Conservation (phyloP, 2,797 vertebrate genomes). For the Coranthus polyacanthus region DNA sequence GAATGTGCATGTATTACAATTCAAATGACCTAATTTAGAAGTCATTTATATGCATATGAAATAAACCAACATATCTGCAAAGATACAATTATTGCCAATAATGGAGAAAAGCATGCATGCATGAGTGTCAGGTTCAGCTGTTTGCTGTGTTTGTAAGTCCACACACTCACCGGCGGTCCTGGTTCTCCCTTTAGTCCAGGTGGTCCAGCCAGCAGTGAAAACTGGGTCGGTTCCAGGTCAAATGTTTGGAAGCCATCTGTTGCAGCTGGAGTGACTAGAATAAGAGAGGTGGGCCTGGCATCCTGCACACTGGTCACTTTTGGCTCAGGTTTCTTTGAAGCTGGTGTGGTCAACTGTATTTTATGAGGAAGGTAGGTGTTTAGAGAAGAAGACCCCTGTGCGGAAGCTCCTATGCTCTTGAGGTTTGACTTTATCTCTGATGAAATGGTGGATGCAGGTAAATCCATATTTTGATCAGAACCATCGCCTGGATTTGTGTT, state of each 20-base stretch:
- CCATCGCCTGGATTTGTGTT: constrained; percentile 31
- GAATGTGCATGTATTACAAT: constrained; percentile 17
- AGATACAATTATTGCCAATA: not conserved
- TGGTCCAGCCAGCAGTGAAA: constrained; percentile 87
- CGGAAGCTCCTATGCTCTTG: constrained; percentile 39
- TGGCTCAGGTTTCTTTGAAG: constrained; percentile 73
- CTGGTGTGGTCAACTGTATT: constrained; percentile 50
- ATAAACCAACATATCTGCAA: not conserved
- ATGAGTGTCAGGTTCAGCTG: constrained; percentile 4
- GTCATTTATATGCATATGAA: constrained; percentile 3
- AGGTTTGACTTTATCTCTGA: constrained; percentile 53
- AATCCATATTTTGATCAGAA: constrained; percentile 34
- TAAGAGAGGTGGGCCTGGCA: constrained; percentile 70
- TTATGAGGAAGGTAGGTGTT: constrained; percentile 53
- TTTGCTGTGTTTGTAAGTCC: constrained; percentile 21
- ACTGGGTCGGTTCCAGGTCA: constrained; percentile 88
- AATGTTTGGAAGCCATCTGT: constrained; percentile 88
- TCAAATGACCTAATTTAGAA: not conserved
- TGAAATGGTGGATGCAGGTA: constrained; percentile 50
- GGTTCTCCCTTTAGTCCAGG: constrained; percentile 93
- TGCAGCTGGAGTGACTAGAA: constrained; percentile 83
- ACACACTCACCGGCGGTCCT: constrained; percentile 89
- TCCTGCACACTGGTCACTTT: constrained; percentile 62
- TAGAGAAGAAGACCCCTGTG: constrained; percentile 30
- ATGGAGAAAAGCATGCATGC: not conserved